Evolutionary conservation across 2,888 invertebrate species (phyloP).

Genomic region (Serripes groenlandicus): DNA sequence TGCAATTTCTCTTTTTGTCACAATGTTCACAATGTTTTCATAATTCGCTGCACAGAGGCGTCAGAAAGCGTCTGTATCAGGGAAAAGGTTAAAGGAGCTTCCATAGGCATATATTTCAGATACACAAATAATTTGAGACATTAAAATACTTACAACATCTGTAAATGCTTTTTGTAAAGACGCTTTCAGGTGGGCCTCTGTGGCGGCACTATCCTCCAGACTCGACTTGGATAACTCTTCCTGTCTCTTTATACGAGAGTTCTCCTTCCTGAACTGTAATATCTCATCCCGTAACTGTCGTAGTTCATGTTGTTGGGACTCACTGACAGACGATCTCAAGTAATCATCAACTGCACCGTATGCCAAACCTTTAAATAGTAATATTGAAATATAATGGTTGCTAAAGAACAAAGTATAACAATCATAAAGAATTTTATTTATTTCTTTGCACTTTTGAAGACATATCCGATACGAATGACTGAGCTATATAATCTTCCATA

Average conservation of each 20-base stretch:
- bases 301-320: constrained; percentile 55
- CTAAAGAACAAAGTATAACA: too few relatives aligned
- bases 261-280: constrained; percentile 75
- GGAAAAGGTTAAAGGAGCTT: too few relatives aligned
- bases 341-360: constrained; percentile 71
- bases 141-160: constrained; percentile 75
- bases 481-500: too few relatives aligned
- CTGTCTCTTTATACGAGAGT: constrained; percentile 69
- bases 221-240: constrained; percentile 67
- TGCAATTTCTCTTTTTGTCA: not conserved
- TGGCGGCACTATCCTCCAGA: constrained; percentile 70
- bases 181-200: constrained; percentile 77
- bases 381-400: too few relatives aligned
- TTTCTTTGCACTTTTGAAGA: too few relatives aligned
- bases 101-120: too few relatives aligned
- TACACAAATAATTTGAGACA: too few relatives aligned
- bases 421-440: too few relatives aligned
- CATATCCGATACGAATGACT: too few relatives aligned
- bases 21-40: not conserved
- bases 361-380: constrained; percentile 70
- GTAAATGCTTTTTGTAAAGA: constrained; percentile 77
- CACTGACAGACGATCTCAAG: constrained; percentile 46
- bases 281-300: constrained; percentile 72
- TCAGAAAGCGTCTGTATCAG: too few relatives aligned
- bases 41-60: too few relatives aligned